Percentiles rank a stretch among this genome's conserved stretches.
Evolutionary conservation across 2,888 invertebrate genomes (phyloP).

Genomic region (Elmis aenea): DNA sequence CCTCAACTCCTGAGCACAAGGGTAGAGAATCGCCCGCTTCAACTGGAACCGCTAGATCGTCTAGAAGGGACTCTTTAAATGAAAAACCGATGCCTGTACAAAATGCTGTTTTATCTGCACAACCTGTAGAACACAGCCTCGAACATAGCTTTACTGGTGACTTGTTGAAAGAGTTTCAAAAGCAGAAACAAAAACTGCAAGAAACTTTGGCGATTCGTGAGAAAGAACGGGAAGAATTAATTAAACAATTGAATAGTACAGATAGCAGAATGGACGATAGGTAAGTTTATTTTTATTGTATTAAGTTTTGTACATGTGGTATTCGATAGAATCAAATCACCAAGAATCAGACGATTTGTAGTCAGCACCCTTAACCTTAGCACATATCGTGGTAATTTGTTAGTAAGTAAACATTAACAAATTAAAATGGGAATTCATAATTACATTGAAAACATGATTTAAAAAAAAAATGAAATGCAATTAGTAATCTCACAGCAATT

Average conservation of each 20-base stretch:
- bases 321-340: too few species aligned
- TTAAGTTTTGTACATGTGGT: neutral
- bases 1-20: conserved; percentile 66
- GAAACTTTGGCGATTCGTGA: conserved; percentile 53
- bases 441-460: too few species aligned
- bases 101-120: conserved; percentile 31
- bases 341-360: too few species aligned
- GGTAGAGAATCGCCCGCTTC: conserved; percentile 63
- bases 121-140: conserved; percentile 24
- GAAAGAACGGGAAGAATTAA: conserved; percentile 51
- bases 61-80: conserved; percentile 59
- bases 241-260: conserved; percentile 45
- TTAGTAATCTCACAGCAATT: too few species aligned
- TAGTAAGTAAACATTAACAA: too few species aligned
- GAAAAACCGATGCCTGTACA: conserved; percentile 45
- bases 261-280: conserved; percentile 49
- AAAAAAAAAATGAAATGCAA: too few species aligned
- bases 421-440: too few species aligned
- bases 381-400: too few species aligned
- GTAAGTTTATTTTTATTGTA: conserved; percentile 46
- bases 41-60: conserved; percentile 64
- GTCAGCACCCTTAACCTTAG: too few species aligned
- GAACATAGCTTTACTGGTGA: conserved; percentile 57
- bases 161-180: conserved; percentile 74
- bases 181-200: conserved; percentile 65